Evolutionary conservation across 2,797 vertebrate genomes (phyloP).

Genomic region (Trachops cirrhosus): DNA sequence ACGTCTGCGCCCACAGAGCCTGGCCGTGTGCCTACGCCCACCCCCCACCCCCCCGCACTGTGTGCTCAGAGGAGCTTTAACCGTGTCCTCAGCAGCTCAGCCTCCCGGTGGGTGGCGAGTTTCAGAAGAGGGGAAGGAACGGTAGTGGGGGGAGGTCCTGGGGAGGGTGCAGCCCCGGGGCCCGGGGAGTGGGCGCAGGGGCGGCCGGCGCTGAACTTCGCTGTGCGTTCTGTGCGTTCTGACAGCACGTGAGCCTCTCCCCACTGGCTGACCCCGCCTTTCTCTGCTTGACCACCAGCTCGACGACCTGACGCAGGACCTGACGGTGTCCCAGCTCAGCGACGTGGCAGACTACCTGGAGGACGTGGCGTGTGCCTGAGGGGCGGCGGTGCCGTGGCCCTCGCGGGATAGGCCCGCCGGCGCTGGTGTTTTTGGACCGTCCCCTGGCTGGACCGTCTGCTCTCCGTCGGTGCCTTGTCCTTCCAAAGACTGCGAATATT

Average conservation of each 20-base stretch:
- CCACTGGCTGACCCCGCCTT: not conserved
- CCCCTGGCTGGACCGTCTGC: constrained; percentile 76
- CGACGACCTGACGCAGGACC: constrained; percentile 91
- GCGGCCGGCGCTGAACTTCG: too few relatives aligned
- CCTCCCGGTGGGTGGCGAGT: too few relatives aligned
- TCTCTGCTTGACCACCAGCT: constrained; percentile 81
- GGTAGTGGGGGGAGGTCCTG: too few relatives aligned
- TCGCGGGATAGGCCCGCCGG: constrained; percentile 45
- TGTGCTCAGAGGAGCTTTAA: too few relatives aligned
- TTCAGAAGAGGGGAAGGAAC: too few relatives aligned
- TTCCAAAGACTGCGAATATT: constrained; percentile 77
- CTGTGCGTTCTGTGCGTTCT: too few relatives aligned
- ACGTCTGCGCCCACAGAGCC: too few relatives aligned
- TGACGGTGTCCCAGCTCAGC: constrained; percentile 91
- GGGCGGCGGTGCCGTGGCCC: not conserved
- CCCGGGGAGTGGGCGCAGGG: too few relatives aligned
- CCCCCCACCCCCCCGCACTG: too few relatives aligned
- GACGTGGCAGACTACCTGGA: constrained; percentile 93
- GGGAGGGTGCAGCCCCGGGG: too few relatives aligned
- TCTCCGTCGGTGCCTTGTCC: constrained; percentile 81
- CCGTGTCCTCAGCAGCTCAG: fast-evolving
- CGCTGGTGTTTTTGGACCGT: constrained; percentile 73
- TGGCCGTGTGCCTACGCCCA: too few relatives aligned
- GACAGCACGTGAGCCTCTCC: too few relatives aligned
- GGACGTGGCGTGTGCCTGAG: constrained; percentile 86